Conservation (phyloP, 1,140 invertebrate genomes). For the Elysia chlorotica region DNA sequence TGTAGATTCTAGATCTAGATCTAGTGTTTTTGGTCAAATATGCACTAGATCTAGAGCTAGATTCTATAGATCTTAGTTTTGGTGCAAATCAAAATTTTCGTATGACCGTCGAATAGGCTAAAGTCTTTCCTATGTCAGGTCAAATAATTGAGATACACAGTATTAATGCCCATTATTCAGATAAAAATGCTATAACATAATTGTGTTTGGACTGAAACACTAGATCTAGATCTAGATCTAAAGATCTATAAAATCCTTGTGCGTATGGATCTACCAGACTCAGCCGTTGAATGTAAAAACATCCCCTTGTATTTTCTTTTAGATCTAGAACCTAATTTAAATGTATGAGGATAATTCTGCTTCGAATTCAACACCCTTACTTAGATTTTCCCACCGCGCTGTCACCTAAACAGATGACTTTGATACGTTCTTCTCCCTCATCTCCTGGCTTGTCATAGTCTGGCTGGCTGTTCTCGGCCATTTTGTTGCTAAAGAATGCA, state of each 20-base stretch:
- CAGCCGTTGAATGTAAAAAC: no score
- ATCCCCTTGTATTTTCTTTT: no score
- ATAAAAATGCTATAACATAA: no score
- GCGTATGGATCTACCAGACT: no score
- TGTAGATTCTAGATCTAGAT: background rate
- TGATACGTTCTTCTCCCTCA: conserved; percentile 63
- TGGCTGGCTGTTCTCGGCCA: conserved; percentile 49
- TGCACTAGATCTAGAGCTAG: background rate
- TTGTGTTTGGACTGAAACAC: background rate
- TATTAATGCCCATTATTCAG: no score
- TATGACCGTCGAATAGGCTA: no score
- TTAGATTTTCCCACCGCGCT: conserved; percentile 70
- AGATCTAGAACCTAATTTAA: background rate
- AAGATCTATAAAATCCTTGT: background rate
- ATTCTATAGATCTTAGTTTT: background rate
- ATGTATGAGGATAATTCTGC: no score
- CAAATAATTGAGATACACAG: no score
- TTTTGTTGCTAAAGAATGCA: conserved; percentile 41
- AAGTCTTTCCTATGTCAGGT: no score
- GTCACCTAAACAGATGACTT: conserved; percentile 68
- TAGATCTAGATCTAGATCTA: background rate
- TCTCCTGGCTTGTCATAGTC: conserved; percentile 61
- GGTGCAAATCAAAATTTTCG: background rate
- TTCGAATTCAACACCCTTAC: no score
- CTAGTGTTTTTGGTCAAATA: background rate